Conservation (phyloP, 2,113 vertebrate species). For the Silurus asotus region DNA sequence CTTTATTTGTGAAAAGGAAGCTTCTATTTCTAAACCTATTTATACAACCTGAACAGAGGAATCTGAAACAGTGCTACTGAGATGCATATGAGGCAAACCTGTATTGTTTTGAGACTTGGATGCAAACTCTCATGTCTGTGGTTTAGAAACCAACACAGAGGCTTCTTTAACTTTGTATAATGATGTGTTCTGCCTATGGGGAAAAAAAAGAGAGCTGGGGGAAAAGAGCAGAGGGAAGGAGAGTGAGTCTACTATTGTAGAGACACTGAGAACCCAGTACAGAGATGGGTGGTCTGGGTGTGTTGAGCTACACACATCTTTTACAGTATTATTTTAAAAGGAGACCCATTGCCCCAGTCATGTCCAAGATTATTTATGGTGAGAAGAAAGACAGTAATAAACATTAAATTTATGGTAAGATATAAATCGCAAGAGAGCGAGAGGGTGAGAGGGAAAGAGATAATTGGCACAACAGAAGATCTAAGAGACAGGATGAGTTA, state of each 20-base stretch:
- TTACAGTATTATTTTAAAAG: not conserved
- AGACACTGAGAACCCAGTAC: not conserved
- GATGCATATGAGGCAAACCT: constrained; percentile 15
- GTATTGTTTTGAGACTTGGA: constrained; percentile 7
- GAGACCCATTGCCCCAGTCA: not conserved
- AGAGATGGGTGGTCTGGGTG: not conserved
- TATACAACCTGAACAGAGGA: not conserved
- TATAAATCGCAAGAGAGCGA: not conserved
- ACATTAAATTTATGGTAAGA: not conserved
- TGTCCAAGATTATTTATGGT: not conserved
- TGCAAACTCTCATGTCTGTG: constrained; percentile 6
- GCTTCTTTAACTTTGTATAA: not conserved
- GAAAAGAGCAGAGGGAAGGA: not conserved
- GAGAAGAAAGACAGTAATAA: constrained; percentile 5
- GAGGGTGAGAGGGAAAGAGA: not conserved
- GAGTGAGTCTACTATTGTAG: constrained; percentile 1
- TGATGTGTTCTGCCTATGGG: constrained; percentile 11
- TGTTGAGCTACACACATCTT: not conserved
- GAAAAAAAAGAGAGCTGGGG: not conserved
- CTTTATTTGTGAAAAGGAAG: not conserved
- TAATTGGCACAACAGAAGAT: constrained; percentile 27
- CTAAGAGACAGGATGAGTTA: constrained; percentile 19
- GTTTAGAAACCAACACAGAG: not conserved
- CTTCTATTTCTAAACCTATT: constrained; percentile 23
- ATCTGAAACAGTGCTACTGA: not conserved